phyloP scores from a whole-genome alignment of 1,140 invertebrate species.

The Choristoneura fumiferana region DNA sequence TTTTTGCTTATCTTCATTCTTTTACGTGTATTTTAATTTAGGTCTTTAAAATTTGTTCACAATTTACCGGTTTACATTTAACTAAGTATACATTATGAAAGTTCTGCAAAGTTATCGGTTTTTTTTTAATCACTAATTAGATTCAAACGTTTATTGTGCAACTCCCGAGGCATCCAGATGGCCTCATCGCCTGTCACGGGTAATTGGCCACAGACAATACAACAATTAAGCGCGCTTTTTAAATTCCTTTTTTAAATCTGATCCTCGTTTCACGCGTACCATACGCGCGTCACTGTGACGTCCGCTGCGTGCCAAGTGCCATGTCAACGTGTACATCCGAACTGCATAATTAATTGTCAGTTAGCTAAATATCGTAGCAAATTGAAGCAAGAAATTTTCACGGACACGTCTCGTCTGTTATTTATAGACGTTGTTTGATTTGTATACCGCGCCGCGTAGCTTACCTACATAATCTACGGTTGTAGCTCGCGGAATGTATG shows the following conservation, averaged over 20 bases:
- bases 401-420: conserved; percentile 61
- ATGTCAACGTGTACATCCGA: not conserved
- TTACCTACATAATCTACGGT: conserved; percentile 68
- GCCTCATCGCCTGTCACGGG: not conserved
- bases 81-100: too few species aligned
- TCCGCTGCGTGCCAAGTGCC: conserved; percentile 18
- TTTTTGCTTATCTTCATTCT: not conserved
- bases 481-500: conserved; percentile 52
- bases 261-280: conserved; percentile 14
- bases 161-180: not conserved
- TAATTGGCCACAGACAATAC: not conserved
- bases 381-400: conserved; percentile 47
- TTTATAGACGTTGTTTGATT: conserved; percentile 73
- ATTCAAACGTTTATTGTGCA: not conserved
- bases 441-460: conserved; percentile 54
- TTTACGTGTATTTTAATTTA: not conserved
- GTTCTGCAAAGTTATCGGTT: conserved; percentile 1
- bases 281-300: conserved; percentile 29
- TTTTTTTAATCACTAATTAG: not conserved
- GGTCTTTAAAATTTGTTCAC: not conserved
- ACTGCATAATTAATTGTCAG: not conserved
- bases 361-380: conserved; percentile 10
- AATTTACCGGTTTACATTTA: not conserved
- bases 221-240: not conserved
- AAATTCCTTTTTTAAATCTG: conserved; percentile 18